Evolutionary conservation across 2,888 invertebrate species (phyloP).

Genomic region (Odontothrips loti): DNA sequence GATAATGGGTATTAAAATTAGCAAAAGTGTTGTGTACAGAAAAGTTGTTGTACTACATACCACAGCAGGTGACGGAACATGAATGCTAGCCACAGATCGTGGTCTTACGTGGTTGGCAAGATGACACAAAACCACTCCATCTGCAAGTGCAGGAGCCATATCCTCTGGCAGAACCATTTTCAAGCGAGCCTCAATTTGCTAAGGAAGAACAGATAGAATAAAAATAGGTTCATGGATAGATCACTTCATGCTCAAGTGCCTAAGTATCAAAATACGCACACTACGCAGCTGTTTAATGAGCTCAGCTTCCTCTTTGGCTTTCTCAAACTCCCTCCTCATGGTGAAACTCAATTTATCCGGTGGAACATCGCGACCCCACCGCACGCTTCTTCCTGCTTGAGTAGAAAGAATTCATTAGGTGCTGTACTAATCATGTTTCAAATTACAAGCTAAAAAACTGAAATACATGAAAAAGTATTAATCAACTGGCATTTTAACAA

Average conservation of each 20-base stretch:
- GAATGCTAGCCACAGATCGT: constrained; percentile 86
- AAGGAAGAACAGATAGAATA: constrained; percentile 39
- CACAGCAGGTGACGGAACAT: constrained; percentile 89
- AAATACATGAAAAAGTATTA: not conserved
- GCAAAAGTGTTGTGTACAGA: too few relatives aligned
- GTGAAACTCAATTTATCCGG: constrained; percentile 81
- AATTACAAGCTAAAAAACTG: not conserved
- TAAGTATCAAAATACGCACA: constrained; percentile 54
- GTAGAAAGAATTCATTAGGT: not conserved
- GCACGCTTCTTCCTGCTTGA: constrained; percentile 38
- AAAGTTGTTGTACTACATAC: constrained; percentile 48
- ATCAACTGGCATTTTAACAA: not conserved
- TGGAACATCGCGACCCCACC: constrained; percentile 66
- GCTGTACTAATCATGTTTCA: not conserved
- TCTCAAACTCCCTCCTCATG: constrained; percentile 86
- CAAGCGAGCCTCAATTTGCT: constrained; percentile 85
- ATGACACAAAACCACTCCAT: constrained; percentile 92
- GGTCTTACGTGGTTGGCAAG: constrained; percentile 90
- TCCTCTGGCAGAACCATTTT: constrained; percentile 87
- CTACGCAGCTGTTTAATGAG: constrained; percentile 75
- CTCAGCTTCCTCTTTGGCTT: constrained; percentile 83
- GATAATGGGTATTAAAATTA: not conserved
- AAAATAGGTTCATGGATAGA: constrained; percentile 25
- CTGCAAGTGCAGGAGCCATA: constrained; percentile 76
- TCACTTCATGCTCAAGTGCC: not conserved